phyloP scores from a whole-genome alignment of 2,797 vertebrate species.

The Cryptoprocta ferox region DNA sequence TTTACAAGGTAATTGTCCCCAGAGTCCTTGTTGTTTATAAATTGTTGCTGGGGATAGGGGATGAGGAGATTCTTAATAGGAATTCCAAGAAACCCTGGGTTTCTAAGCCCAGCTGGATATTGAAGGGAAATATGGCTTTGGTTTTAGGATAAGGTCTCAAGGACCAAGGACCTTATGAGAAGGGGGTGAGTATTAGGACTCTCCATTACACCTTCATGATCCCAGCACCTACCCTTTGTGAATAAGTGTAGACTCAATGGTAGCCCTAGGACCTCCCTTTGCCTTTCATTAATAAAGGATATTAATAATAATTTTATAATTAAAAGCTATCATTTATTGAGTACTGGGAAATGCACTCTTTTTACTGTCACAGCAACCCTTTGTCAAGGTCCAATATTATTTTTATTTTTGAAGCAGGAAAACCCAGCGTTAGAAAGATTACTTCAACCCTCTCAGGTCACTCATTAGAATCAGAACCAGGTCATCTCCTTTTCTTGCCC shows the following conservation, averaged over 20 bases:
- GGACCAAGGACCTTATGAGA: not conserved
- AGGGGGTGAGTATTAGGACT: not conserved
- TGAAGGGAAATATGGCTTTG: not conserved
- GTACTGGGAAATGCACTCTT: not conserved
- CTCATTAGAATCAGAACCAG: not conserved
- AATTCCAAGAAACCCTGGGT: not conserved
- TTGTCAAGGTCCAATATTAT: not conserved
- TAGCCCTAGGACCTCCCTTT: not conserved
- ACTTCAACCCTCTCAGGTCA: not conserved
- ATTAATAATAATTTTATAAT: not conserved
- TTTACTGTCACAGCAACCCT: not conserved
- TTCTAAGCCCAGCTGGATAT: not conserved
- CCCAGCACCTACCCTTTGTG: not conserved
- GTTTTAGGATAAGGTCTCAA: not conserved
- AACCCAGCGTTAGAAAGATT: not conserved
- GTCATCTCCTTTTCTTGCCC: not conserved
- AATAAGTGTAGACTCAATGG: not conserved
- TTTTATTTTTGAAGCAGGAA: not conserved
- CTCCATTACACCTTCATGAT: not conserved
- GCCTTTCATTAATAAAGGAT: not conserved
- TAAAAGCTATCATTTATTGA: not conserved
- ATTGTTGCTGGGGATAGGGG: not conserved
- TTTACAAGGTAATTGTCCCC: constrained; percentile 49
- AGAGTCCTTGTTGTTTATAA: constrained; percentile 18
- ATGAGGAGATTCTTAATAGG: constrained; percentile 31